A percentile compares a stretch with the other conserved stretches of the same genome.
phyloP scores from a whole-genome alignment of 2,113 vertebrate species.

The Mormyrus iriodes region DNA sequence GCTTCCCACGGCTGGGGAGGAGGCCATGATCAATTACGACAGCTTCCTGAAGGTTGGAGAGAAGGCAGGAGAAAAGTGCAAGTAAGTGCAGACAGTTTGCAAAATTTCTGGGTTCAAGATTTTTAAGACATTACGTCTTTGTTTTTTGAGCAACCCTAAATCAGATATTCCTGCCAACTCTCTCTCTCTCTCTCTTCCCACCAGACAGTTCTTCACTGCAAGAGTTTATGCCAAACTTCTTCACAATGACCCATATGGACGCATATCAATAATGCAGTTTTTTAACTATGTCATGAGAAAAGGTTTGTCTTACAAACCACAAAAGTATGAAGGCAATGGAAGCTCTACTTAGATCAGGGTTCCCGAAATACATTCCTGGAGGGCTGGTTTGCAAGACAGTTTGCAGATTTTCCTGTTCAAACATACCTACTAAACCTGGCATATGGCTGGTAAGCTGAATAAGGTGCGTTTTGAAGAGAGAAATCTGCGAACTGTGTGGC shows the following conservation, averaged over 20 bases:
- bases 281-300: constrained; percentile 99
- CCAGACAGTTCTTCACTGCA: constrained; percentile 88
- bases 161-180: background rate
- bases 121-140: background rate
- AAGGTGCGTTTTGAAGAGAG: background rate
- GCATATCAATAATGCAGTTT: constrained; percentile 98
- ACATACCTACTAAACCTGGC: background rate
- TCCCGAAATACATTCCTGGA: background rate
- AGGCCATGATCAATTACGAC: constrained; percentile 96
- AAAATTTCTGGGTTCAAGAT: background rate
- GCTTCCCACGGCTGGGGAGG: constrained; percentile 82
- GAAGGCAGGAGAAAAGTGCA: constrained; percentile 88
- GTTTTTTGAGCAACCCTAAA: background rate
- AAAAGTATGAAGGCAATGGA: background rate
- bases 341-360: background rate
- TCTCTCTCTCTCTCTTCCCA: constrained; percentile 34
- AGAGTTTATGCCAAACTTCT: constrained; percentile 92
- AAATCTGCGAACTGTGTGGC: background rate
- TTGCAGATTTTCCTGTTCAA: background rate
- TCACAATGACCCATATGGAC: constrained; percentile 84
- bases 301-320: constrained; percentile 59
- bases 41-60: constrained; percentile 86
- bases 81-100: constrained; percentile 57
- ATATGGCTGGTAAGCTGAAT: background rate
- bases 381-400: background rate